A percentile compares a stretch with the other conserved stretches of the same genome.
These are phyloP conservation scores for Octomys mimax DNA, from an alignment of 2,797 vertebrate genomes.

Conservation along the genomic window DNA sequence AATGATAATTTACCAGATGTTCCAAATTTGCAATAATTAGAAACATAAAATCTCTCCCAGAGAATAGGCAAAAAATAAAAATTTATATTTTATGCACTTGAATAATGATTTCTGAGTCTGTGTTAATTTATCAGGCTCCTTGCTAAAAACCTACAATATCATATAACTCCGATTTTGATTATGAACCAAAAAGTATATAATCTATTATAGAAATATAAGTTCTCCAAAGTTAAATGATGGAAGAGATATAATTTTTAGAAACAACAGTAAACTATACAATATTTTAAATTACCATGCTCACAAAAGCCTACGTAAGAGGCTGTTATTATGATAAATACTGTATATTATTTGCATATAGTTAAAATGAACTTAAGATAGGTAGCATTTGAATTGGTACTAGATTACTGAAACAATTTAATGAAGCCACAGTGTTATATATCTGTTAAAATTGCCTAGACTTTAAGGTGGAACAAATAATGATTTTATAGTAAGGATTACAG, in stretches of 20 bases:
- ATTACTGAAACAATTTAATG: not conserved
- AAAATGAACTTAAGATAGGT: not conserved
- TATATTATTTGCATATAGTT: constrained; percentile 53
- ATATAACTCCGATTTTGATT: not conserved
- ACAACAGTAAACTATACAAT: constrained; percentile 4
- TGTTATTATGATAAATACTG: constrained; percentile 51
- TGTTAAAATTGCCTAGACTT: constrained; percentile 51
- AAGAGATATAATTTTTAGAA: constrained; percentile 29
- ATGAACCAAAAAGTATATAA: not conserved
- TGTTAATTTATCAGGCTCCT: constrained; percentile 46
- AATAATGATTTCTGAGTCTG: constrained; percentile 27
- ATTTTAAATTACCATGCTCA: not conserved
- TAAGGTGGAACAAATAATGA: not conserved
- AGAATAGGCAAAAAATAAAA: constrained; percentile 58
- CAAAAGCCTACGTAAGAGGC: constrained; percentile 17
- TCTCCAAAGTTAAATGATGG: not conserved
- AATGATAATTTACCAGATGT: constrained; percentile 83
- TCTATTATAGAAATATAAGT: not conserved
- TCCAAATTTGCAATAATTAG: constrained; percentile 77
- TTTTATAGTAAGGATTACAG: not conserved
- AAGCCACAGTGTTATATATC: not conserved
- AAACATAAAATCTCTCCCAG: constrained; percentile 70
- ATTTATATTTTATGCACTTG: constrained; percentile 42
- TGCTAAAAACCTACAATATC: constrained; percentile 7
- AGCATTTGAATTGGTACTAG: not conserved